Base-by-base conservation (phyloP, 2,113 vertebrate species). In the Campylorhamphus procurvoides region DNA sequence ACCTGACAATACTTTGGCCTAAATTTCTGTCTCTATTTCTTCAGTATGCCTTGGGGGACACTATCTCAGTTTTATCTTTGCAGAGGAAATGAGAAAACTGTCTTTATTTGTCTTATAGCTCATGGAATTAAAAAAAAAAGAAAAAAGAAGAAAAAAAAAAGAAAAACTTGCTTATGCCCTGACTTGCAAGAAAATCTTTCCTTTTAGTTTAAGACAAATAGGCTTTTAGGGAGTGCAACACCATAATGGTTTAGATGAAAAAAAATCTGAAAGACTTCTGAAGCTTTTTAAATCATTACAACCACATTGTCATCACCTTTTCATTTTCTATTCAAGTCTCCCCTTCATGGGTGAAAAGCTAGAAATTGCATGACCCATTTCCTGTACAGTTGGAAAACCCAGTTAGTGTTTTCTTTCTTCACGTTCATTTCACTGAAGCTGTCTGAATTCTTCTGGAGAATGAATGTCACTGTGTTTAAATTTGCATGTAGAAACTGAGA, bases 1-100 rank as follows among this genome's bases (percentile, higher is more conserved):
- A 87, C 67, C 35, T 95, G 63, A 88, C 67, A 94, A 91, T 90
- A 85, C 67, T 87, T 93, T 95, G 91, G 62, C 84, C 82, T 87
- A 83, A 89, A 97, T 96, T 96, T 94, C 74, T 93, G 37, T 94
- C 75, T 96, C 81, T 91, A 59, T 95, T 94, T 87, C 87, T 95
- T 94, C 67, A 74, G 59, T 39, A 74, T 88, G 78, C 94, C 89
- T 83, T 85, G 20, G 75, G 94, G 91, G 67, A 90, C 87, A 93
- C 58, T 83, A 80, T 90, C 59, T 92, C n/a, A 60, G 39, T 87
- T 91, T 93, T 88, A 95, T 96, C 77, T 94, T 95, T 83, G 23
- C 67, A 80, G 50, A 94, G 58, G 71, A 97, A 97, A 95, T 91
- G 89, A 94, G 90, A 96, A 95, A 96, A 94, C 44, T 81, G 74